phyloP scores from a whole-genome alignment of 1,140 invertebrate genomes.

The Drosophila gunungcola region DNA sequence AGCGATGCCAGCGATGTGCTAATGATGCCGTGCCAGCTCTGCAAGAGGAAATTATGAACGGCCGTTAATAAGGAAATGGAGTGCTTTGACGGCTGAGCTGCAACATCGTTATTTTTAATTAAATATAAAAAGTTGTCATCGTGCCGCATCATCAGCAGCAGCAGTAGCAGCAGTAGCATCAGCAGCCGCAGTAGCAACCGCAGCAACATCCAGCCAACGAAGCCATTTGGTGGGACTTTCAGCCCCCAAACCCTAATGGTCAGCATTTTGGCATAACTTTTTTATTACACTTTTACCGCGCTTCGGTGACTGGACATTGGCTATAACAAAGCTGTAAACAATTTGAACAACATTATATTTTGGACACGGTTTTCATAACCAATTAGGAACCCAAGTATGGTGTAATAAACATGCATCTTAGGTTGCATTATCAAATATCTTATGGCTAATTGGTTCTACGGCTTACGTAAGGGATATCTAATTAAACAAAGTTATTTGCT shows the following conservation, averaged over 20 bases:
- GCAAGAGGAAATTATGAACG: slow-evolving; percentile 55
- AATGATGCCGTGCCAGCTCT: slow-evolving; percentile 84
- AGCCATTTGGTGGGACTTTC: slow-evolving; percentile 49
- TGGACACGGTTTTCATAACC: slow-evolving; percentile 5
- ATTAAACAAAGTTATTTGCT: no score
- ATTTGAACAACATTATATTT: slow-evolving; percentile 22
- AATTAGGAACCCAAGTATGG: slow-evolving; percentile 12
- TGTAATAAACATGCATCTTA: slow-evolving; percentile 10
- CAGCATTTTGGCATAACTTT: slow-evolving; percentile 54
- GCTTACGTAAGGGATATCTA: not conserved
- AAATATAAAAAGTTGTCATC: slow-evolving; percentile 77
- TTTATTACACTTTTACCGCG: slow-evolving; percentile 52
- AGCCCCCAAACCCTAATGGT: slow-evolving; percentile 41
- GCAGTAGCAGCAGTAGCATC: slow-evolving; percentile 3
- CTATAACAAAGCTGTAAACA: slow-evolving; percentile 73
- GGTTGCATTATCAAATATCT: slow-evolving; percentile 5
- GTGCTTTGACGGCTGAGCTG: slow-evolving; percentile 50
- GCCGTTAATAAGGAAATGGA: slow-evolving; percentile 68
- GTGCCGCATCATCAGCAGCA: slow-evolving; percentile 31
- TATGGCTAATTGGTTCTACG: not conserved
- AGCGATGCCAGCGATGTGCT: slow-evolving; percentile 83
- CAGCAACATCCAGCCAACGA: slow-evolving; percentile 9
- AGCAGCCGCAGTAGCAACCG: slow-evolving; percentile 5
- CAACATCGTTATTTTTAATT: slow-evolving; percentile 81
- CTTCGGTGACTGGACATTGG: slow-evolving; percentile 42